These are phyloP conservation scores for Lucifuga dentata DNA, from an alignment of 2,113 vertebrate genomes.

Conservation along the genomic window DNA sequence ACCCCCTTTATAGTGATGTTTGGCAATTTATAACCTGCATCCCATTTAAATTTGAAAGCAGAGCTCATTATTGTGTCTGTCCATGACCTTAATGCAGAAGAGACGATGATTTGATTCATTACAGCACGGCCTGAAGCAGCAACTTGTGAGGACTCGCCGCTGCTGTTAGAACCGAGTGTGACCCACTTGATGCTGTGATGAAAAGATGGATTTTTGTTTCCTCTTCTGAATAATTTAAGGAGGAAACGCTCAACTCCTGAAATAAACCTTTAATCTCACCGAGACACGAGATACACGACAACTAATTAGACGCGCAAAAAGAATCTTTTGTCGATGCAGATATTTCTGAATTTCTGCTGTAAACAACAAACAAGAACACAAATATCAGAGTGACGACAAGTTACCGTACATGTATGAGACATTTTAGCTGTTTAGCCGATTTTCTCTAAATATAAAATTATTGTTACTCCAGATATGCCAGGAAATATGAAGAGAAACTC, in stretches of 20 bases:
- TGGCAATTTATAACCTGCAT: neutral
- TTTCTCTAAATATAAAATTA: neutral
- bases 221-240: constrained; percentile 1
- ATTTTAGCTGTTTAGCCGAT: constrained; percentile 1
- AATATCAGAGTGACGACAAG: too few relatives aligned
- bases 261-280: too few relatives aligned
- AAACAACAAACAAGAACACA: too few relatives aligned
- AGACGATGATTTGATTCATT: constrained; percentile 45
- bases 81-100: constrained; percentile 1
- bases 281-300: too few relatives aligned
- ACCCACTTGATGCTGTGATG: too few relatives aligned
- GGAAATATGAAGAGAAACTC: neutral
- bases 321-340: too few relatives aligned
- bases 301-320: too few relatives aligned
- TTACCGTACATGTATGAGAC: too few relatives aligned
- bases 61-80: constrained; percentile 16
- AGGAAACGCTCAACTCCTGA: neutral
- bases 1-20: neutral
- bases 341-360: too few relatives aligned
- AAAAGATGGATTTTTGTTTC: too few relatives aligned
- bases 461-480: constrained; percentile 36
- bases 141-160: constrained; percentile 18
- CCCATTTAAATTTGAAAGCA: constrained; percentile 8
- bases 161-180: constrained; percentile 16
- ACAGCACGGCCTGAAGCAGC: constrained; percentile 26